Percentiles rank a stretch among this genome's conserved stretches.
Evolutionary conservation across 2,113 vertebrate genomes (phyloP).

Genomic region (Prunella fulvescens): DNA sequence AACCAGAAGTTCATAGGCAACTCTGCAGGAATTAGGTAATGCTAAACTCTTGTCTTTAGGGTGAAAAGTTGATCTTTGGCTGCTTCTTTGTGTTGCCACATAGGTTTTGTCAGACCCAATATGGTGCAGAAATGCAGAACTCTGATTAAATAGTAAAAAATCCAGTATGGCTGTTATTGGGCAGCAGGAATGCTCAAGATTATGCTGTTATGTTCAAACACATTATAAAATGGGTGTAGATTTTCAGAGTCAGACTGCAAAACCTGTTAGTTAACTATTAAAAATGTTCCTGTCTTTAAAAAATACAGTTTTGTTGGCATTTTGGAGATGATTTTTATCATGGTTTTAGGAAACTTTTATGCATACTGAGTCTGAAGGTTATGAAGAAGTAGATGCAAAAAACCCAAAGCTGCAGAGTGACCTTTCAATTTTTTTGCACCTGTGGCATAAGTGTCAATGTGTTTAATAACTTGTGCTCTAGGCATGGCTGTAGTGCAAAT

Average conservation of each 20-base stretch:
- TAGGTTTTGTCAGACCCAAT: fast-evolving
- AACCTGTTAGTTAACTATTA: not conserved
- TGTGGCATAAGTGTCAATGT: not conserved
- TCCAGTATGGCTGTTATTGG: not conserved
- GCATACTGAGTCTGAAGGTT: not conserved
- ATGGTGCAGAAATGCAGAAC: not conserved
- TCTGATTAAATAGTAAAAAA: not conserved
- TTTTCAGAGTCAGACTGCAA: not conserved
- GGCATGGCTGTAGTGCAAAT: not conserved
- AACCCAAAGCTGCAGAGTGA: not conserved
- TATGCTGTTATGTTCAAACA: not conserved
- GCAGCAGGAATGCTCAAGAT: not conserved
- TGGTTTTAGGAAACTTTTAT: not conserved
- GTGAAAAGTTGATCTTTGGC: not conserved
- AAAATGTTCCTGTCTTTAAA: not conserved
- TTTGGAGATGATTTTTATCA: not conserved
- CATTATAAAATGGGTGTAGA: not conserved
- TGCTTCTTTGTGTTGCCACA: not conserved
- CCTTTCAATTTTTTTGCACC: not conserved
- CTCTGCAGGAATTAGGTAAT: not conserved
- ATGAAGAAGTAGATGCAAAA: not conserved
- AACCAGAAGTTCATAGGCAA: not conserved
- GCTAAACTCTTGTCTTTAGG: not conserved
- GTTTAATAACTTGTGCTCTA: not conserved
- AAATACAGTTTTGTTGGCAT: not conserved